Conservation (phyloP, 2,888 invertebrate genomes). For the Ectemnius cavifrons region DNA sequence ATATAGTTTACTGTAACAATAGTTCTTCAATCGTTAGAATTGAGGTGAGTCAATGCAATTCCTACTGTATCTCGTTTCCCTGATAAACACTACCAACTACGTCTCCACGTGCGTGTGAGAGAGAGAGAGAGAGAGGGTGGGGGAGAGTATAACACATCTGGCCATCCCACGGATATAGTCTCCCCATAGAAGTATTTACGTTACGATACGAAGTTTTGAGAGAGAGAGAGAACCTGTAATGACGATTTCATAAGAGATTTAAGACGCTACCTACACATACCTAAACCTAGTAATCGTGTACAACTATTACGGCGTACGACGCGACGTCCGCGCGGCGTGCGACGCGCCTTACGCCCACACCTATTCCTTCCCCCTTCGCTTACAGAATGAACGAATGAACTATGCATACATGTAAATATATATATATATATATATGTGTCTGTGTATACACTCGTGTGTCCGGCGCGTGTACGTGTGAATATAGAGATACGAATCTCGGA, state of each 20-base stretch:
- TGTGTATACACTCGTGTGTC: background rate
- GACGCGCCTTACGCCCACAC: background rate
- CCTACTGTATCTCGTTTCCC: slow-evolving; percentile 64
- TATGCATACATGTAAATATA: slow-evolving; percentile 9
- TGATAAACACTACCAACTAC: slow-evolving; percentile 63
- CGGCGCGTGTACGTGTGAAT: background rate
- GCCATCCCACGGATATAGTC: slow-evolving; percentile 44
- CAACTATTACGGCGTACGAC: slow-evolving; percentile 38
- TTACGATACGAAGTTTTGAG: slow-evolving; percentile 32
- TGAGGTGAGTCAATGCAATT: slow-evolving; percentile 73
- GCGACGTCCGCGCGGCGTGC: slow-evolving; percentile 14
- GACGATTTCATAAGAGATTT: slow-evolving; percentile 67
- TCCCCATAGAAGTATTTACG: slow-evolving; percentile 32
- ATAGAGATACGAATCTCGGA: slow-evolving; percentile 13
- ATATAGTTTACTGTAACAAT: slow-evolving; percentile 61
- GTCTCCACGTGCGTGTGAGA: slow-evolving; percentile 55
- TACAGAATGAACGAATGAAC: slow-evolving; percentile 42
- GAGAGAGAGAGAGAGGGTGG: no score
- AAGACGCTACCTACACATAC: slow-evolving; percentile 67
- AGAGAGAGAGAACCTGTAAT: slow-evolving; percentile 61
- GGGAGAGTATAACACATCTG: slow-evolving; percentile 53
- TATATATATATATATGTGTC: no score
- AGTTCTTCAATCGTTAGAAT: slow-evolving; percentile 56
- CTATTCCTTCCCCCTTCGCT: slow-evolving; percentile 5
- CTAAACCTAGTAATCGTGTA: slow-evolving; percentile 55